These are phyloP conservation scores for Scylla paramamosain DNA, from an alignment of 1,140 invertebrate species.

Conservation along the genomic window DNA sequence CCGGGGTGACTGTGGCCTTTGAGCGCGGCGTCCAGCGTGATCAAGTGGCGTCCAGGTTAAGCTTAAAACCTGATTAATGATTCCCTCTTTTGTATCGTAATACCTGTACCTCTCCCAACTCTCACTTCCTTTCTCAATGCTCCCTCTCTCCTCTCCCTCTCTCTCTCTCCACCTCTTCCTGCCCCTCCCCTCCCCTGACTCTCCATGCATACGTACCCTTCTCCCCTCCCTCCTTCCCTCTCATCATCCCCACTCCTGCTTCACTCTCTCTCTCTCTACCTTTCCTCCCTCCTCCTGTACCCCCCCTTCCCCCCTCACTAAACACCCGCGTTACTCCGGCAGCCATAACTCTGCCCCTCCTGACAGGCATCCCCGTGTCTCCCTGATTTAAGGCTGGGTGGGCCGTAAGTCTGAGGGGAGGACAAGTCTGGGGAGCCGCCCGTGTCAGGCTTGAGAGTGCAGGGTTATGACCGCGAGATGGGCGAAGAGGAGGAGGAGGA, in stretches of 20 bases:
- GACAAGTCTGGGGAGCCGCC: not conserved
- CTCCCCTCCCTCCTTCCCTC: too few species aligned
- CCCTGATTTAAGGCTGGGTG: not conserved
- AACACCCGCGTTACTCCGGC: not conserved
- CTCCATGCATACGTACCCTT: too few species aligned
- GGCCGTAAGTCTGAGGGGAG: not conserved
- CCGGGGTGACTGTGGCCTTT: not conserved
- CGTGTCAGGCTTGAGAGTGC: not conserved
- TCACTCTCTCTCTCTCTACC: too few species aligned
- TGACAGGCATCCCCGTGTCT: not conserved
- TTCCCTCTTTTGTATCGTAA: not conserved
- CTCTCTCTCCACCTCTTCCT: too few species aligned
- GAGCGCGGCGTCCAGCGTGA: not conserved
- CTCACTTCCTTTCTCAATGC: not conserved
- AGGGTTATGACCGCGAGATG: slow-evolving; percentile 6
- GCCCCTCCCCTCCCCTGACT: too few species aligned
- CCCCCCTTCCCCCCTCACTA: too few species aligned
- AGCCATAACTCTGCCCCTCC: not conserved
- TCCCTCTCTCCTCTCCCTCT: not conserved
- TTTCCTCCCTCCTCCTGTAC: too few species aligned
- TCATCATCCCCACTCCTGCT: too few species aligned
- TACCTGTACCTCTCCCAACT: not conserved
- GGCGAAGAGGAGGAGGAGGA: not conserved
- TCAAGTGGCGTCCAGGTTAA: not conserved
- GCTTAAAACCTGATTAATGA: slow-evolving; percentile 14